Conservation (phyloP, 1,140 invertebrate species). For the Ganaspis sp. region DNA sequence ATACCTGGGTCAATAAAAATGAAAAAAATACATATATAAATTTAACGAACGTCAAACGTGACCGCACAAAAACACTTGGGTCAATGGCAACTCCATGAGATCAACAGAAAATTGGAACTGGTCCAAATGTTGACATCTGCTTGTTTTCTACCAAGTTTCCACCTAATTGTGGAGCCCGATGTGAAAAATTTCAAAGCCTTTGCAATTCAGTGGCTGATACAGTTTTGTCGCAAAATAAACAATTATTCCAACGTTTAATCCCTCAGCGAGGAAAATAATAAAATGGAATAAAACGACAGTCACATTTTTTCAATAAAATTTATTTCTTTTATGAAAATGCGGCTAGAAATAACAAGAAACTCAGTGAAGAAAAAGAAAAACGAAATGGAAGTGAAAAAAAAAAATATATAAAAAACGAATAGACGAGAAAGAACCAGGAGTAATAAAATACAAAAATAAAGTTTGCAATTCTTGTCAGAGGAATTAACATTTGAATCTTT, state of each 20-base stretch:
- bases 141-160: slow-evolving; percentile 16
- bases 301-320: too few species aligned
- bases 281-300: too few species aligned
- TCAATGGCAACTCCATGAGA: slow-evolving; percentile 28
- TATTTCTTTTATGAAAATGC: too few species aligned
- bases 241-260: too few species aligned
- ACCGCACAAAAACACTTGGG: slow-evolving; percentile 26
- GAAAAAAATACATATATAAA: not conserved
- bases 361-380: too few species aligned
- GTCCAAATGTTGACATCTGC: slow-evolving; percentile 24
- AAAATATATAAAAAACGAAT: too few species aligned
- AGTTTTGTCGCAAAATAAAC: not conserved
- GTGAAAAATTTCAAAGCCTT: not conserved
- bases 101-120: slow-evolving; percentile 5
- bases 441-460: too few species aligned
- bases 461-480: not conserved
- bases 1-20: not conserved
- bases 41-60: slow-evolving; percentile 2
- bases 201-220: not conserved
- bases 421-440: too few species aligned
- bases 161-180: not conserved
- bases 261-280: too few species aligned
- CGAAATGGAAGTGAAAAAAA: too few species aligned
- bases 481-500: not conserved
- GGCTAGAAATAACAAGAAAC: too few species aligned